Percentiles rank a stretch among this genome's conserved stretches.
Evolutionary conservation across 2,888 invertebrate species (phyloP).

Genomic region (Luperina testacea): DNA sequence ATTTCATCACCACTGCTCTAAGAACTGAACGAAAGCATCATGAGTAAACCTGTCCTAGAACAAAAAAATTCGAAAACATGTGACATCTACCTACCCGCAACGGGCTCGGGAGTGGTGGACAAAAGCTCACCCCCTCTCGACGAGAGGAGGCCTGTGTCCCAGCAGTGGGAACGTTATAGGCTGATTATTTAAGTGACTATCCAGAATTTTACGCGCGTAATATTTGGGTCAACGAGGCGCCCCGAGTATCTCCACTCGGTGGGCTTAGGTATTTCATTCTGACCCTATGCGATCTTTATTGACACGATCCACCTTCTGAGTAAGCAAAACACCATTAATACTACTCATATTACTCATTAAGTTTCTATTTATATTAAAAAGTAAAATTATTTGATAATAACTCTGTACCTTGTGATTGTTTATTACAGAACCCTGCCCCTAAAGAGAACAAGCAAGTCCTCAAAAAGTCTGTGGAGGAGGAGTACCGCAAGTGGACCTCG

Average conservation of each 20-base stretch:
- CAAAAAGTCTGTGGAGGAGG: constrained; percentile 98
- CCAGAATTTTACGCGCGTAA: neutral
- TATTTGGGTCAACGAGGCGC: neutral
- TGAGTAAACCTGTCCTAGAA: neutral
- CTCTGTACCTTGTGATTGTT: neutral
- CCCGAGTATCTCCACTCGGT: neutral
- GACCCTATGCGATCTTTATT: neutral
- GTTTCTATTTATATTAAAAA: neutral
- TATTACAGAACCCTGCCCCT: constrained; percentile 92
- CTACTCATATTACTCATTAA: neutral
- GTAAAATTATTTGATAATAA: neutral
- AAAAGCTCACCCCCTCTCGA: too few relatives aligned
- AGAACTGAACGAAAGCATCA: neutral
- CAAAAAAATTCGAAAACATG: neutral
- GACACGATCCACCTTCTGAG: neutral
- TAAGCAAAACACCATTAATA: neutral
- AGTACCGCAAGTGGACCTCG: constrained; percentile 98
- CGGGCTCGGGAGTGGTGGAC: too few relatives aligned
- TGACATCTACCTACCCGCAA: neutral
- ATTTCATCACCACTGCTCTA: neutral
- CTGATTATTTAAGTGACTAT: neutral
- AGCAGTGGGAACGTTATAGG: neutral
- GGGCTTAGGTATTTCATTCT: neutral
- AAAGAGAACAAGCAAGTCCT: constrained; percentile 97
- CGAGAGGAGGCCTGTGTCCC: neutral